Evolutionary conservation across 2,888 invertebrate species (phyloP).

Genomic region (Allygus modestus): DNA sequence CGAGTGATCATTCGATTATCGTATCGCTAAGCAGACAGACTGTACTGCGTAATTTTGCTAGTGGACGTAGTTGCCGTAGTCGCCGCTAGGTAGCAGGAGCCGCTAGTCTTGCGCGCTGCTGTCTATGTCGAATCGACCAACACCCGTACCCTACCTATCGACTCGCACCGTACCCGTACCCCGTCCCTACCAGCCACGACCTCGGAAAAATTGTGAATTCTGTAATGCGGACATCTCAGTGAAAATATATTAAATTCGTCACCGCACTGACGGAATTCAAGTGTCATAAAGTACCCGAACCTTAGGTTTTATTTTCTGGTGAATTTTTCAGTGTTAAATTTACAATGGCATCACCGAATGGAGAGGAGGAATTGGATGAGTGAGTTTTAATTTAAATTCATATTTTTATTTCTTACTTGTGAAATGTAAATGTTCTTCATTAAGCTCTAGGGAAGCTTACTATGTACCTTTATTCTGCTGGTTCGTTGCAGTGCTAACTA

Average conservation of each 20-base stretch:
- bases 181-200: not conserved
- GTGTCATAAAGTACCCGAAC: not conserved
- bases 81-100: slow-evolving; percentile 1
- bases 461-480: no score
- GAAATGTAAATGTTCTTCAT: not conserved
- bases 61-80: not conserved
- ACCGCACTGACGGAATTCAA: not conserved
- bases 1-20: no score
- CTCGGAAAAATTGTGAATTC: not conserved
- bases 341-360: slow-evolving; percentile 58
- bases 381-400: slow-evolving; percentile 58
- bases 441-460: no score
- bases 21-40: no score
- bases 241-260: not conserved
- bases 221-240: slow-evolving; percentile 36
- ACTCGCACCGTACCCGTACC: not conserved
- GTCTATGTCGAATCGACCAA: not conserved
- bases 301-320: not conserved
- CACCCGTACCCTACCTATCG: slow-evolving; percentile 29
- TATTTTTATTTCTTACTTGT: not conserved
- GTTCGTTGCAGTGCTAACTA: no score
- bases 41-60: no score
- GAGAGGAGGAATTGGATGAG: slow-evolving; percentile 65
- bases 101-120: not conserved
- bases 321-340: not conserved